Evolutionary conservation across 2,797 vertebrate species (phyloP), one percentile per base, ranked within the genome.

Genomic region (Acipenser transmontanus): DNA sequence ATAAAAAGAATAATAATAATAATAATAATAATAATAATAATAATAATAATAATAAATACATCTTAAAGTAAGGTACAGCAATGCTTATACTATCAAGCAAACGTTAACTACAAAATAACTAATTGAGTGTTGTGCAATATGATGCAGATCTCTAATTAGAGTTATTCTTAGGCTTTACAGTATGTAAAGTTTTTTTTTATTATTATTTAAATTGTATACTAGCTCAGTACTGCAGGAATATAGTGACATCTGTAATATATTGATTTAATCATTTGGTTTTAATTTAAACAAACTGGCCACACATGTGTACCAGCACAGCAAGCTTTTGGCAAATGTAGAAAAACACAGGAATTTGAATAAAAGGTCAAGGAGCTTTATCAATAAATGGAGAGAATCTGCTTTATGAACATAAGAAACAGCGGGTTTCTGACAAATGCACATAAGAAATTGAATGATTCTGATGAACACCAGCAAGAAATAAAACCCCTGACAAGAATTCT

Each of bases 301-400:
- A 80, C 86, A 77, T 84, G 78, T 85, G 84, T 81, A 82, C 77
- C 74, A 74, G 78, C 83, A 85, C 76, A 78, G 78, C 76, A 71
- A 82, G 80, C 83, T 83, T 77, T 81, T 85, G 85, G 82, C 81
- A 78, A 81, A 77, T 78, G 73, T 11, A 34, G 51, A 1, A 20
- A 71, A 70, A 78, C 71, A 72, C 63, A 68, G 47, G n/a, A 65
- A 86, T 82, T 83, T 83, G 77, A 81, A 87, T 87, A 85, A 88
- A 88, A 86, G 84, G 80, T 87, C 84, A 87, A 84, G 83, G 82
- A 87, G 81, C 80, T 89, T 88, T 87, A 88, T 85, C 82, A 84
- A 85, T 84, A 85, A 81, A 78, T 80, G 78, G 79, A 80, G 49
- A 85, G 86, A 88, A 87, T 86, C 80, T 81, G 80, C 84, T 84